Percentiles rank a stretch among this genome's conserved stretches.
phyloP scores from a whole-genome alignment of 2,888 invertebrate species.

The Acanthoscelides obtectus region DNA sequence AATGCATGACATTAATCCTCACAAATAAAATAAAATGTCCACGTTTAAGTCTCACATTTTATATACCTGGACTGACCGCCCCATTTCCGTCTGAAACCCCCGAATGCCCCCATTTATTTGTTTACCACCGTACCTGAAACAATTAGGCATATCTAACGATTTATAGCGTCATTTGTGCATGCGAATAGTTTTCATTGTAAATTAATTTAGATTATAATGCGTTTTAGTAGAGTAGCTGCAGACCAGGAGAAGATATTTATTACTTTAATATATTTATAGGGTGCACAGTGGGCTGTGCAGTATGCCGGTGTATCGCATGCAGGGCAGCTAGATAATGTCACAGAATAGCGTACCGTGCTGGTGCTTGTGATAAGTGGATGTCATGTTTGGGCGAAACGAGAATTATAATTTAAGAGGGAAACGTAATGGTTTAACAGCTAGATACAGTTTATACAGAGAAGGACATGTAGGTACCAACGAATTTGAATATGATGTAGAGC shows the following conservation, averaged over 20 bases:
- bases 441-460: no score
- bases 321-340: not conserved
- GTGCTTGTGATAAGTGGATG: not conserved
- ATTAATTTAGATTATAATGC: constrained; percentile 13
- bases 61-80: not conserved
- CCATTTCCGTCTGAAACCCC: not conserved
- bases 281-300: not conserved
- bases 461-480: no score
- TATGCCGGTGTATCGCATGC: not conserved
- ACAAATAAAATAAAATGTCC: no score
- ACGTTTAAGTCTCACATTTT: no score
- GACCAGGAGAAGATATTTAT: not conserved
- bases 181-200: constrained; percentile 1
- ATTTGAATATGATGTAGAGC: no score
- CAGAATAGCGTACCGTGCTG: not conserved
- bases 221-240: constrained; percentile 7
- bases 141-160: not conserved
- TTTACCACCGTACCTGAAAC: not conserved
- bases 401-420: not conserved
- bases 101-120: not conserved
- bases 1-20: no score
- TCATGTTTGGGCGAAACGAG: not conserved
- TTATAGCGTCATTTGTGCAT: not conserved
- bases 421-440: not conserved
- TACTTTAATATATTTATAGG: not conserved